These are phyloP conservation scores for Mystacornis crossleyi DNA, from an alignment of 2,113 vertebrate genomes.

Conservation along the genomic window DNA sequence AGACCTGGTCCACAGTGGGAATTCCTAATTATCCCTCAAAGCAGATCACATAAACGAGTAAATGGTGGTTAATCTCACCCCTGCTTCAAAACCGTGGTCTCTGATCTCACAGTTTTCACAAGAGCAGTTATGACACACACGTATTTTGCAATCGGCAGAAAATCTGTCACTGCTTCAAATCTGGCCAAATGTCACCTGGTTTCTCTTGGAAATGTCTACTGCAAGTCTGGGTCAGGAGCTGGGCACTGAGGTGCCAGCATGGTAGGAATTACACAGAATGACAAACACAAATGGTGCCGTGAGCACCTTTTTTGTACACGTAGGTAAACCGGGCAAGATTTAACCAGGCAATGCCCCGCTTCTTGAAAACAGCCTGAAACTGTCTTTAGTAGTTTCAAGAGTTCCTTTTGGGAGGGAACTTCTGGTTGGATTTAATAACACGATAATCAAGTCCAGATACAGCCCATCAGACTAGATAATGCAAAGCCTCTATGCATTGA, in stretches of 20 bases:
- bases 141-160: background rate
- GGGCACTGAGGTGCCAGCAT: background rate
- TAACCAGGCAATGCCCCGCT: background rate
- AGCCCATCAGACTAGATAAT: background rate
- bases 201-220: background rate
- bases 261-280: background rate
- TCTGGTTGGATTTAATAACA: background rate
- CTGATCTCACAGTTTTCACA: background rate
- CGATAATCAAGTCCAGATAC: background rate
- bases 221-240: background rate
- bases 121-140: background rate
- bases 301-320: rapidly evolving
- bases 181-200: background rate
- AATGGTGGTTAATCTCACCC: background rate
- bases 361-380: background rate
- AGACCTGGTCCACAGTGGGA: background rate
- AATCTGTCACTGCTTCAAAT: background rate
- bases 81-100: background rate
- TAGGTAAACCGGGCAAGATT: background rate
- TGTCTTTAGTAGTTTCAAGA: background rate
- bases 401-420: background rate
- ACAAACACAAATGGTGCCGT: background rate
- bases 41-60: background rate
- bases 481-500: background rate
- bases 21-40: background rate